phyloP scores from a whole-genome alignment of 2,113 vertebrate genomes.

The Chrysemys picta region DNA sequence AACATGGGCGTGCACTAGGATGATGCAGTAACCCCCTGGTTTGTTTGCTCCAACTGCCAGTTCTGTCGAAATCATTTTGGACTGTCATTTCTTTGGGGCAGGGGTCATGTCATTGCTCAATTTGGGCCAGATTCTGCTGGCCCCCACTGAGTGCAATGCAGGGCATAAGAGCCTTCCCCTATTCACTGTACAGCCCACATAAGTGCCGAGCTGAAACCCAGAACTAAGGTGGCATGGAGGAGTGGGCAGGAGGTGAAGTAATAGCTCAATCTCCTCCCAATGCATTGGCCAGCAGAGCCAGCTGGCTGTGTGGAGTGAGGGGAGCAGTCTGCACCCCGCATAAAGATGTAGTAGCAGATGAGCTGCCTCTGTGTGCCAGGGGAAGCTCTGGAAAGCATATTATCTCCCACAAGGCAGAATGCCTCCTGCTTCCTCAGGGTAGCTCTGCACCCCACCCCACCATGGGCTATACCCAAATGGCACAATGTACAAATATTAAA shows the following conservation, averaged over 20 bases:
- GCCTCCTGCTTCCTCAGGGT: neutral
- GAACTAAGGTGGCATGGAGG: accelerated
- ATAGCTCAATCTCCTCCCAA: neutral
- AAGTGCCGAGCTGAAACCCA: neutral
- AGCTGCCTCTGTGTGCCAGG: neutral
- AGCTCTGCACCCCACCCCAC: neutral
- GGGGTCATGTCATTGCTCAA: neutral
- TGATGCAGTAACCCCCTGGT: neutral
- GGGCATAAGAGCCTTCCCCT: neutral
- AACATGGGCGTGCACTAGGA: neutral
- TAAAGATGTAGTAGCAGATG: neutral
- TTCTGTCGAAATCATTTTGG: neutral
- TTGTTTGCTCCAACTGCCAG: neutral
- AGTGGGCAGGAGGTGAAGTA: neutral
- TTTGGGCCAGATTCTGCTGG: neutral
- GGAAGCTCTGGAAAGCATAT: neutral
- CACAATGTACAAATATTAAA: neutral
- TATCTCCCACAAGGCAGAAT: neutral
- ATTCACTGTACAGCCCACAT: neutral
- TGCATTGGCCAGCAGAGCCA: neutral
- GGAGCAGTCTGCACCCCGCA: neutral
- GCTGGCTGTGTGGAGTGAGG: neutral
- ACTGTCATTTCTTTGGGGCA: neutral
- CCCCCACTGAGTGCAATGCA: neutral
- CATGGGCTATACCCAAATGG: neutral